Evolutionary conservation across 2,797 vertebrate species (phyloP).

Genomic region (Petrocephalus sullivani): DNA sequence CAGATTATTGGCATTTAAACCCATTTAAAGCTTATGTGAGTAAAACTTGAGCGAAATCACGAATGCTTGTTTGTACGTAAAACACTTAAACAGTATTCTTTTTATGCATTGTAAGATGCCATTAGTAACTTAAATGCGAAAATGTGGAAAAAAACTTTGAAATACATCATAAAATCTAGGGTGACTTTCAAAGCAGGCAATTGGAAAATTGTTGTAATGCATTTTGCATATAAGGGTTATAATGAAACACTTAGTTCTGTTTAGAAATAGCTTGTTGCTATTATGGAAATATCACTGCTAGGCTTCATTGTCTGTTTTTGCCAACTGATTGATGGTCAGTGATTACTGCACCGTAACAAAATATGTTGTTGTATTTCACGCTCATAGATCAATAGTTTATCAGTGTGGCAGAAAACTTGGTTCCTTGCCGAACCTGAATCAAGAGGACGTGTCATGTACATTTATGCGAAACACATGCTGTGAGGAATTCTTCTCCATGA

Average conservation of each 20-base stretch:
- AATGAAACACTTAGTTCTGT: neutral
- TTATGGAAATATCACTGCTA: neutral
- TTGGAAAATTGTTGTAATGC: neutral
- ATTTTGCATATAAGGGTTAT: neutral
- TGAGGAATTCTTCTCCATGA: neutral
- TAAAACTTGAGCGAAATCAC: neutral
- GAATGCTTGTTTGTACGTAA: neutral
- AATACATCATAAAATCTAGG: constrained; percentile 4
- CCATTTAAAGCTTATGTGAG: neutral
- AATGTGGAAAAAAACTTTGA: constrained; percentile 1
- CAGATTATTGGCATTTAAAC: neutral
- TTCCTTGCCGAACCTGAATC: neutral
- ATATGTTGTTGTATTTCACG: neutral
- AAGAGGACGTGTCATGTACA: neutral
- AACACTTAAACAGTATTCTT: neutral
- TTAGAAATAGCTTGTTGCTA: neutral
- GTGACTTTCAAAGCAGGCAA: neutral
- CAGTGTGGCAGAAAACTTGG: neutral
- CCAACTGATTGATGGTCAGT: neutral
- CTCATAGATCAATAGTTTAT: constrained; percentile 5
- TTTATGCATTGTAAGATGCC: neutral
- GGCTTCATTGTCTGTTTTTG: neutral
- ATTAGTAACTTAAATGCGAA: neutral
- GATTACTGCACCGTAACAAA: neutral
- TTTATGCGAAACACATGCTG: neutral